Evolutionary conservation across 2,797 vertebrate species (phyloP), one percentile per base, ranked within the genome.

Genomic region (Esox masquinongy): DNA sequence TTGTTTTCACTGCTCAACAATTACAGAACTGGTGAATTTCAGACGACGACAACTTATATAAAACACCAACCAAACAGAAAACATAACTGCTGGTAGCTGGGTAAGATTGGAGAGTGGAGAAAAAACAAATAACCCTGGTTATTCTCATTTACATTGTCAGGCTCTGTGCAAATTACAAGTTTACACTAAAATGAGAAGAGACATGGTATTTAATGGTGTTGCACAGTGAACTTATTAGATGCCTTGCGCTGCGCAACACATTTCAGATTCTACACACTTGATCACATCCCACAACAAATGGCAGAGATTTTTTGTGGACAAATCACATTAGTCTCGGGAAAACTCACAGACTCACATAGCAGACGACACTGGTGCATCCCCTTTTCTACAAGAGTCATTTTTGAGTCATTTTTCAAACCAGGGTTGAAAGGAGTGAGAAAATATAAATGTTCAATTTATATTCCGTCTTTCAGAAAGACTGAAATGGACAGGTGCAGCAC

Each of bases 371-470:
- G 24, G 75, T 70, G 76, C 29, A 75, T 82, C 77, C 53, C 22
- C 50, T 59, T 49, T 64, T 74, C 47, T 66, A 39, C 36, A 76
- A 74, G 73, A 86, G 76, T 81, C 75, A 83, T 72, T n/a, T n/a
- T n/a, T 76, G 70, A 75, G 80, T 88, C 76, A 84, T 82, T 87
- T 80, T 36, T 82, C 78, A 87, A 91, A 88, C 84, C 83, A 76
- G 74, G 78, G 86, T 85, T 80, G 87, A 80, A 89, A 89, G 83
- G 47, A 86, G 79, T 24, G 87, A 88, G 85, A 92, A 87, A 89
- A 90, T 89, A 87, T 87, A 91, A 87, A 92, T 91, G 87, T 92
- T 90, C 90, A 91, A 92, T 93, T 93, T 93, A 93, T 92, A 92
- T 93, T 93, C 92, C 79, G 92, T 93, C 91, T 88, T 79, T 93